Percentiles rank a stretch among this genome's conserved stretches.
phyloP scores from a whole-genome alignment of 2,797 vertebrate genomes.

The Pelodytes ibericus region DNA sequence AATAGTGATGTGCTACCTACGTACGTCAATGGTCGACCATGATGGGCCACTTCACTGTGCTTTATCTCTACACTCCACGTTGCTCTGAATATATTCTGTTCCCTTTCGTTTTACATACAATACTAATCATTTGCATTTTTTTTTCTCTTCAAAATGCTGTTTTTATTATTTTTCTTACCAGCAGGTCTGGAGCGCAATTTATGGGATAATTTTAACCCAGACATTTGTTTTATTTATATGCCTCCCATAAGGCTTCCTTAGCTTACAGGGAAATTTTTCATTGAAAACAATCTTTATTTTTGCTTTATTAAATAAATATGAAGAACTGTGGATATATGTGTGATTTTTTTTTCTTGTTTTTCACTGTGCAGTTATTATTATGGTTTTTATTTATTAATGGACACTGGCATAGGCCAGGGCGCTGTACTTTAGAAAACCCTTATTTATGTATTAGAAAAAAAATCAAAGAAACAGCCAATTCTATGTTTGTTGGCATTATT shows the following conservation, averaged over 20 bases:
- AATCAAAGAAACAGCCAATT: too few relatives aligned
- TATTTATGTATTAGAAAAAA: too few relatives aligned
- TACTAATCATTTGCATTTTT: not conserved
- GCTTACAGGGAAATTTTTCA: not conserved
- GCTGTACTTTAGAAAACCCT: too few relatives aligned
- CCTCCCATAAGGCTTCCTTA: not conserved
- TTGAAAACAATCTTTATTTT: not conserved
- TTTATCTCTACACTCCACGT: too few relatives aligned
- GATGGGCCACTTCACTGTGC: too few relatives aligned
- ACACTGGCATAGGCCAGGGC: not conserved
- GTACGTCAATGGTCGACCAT: too few relatives aligned
- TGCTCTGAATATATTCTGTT: too few relatives aligned
- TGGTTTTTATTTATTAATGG: not conserved
- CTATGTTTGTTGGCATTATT: too few relatives aligned
- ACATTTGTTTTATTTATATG: constrained; percentile 4
- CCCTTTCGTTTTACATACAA: not conserved
- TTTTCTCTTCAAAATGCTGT: too few relatives aligned
- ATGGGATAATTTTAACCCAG: not conserved
- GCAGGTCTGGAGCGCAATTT: not conserved
- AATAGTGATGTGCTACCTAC: too few relatives aligned
- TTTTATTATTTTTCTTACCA: too few relatives aligned
- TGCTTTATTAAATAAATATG: constrained; percentile 1
- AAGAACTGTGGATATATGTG: not conserved
- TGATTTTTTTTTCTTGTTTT: not conserved
- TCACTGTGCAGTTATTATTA: not conserved